These are phyloP conservation scores for Perizoma affinitatum DNA, from an alignment of 2,888 invertebrate species.

Conservation along the genomic window DNA sequence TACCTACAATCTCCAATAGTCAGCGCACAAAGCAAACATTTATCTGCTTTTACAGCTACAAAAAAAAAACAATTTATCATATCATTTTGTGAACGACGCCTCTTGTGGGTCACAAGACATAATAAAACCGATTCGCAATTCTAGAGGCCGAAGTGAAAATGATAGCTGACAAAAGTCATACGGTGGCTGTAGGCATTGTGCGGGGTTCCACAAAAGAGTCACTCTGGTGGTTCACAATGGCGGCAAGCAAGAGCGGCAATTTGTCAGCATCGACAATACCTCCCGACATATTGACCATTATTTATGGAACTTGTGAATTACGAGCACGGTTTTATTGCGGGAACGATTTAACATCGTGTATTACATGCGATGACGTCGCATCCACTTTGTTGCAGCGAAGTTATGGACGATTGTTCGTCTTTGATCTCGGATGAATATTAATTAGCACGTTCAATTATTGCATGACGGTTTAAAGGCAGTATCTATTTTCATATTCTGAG, in stretches of 20 bases:
- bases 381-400: slow-evolving; percentile 66
- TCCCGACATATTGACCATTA: slow-evolving; percentile 82
- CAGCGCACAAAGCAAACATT: slow-evolving; percentile 64
- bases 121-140: slow-evolving; percentile 74
- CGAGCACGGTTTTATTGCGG: slow-evolving; percentile 76
- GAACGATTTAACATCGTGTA: slow-evolving; percentile 77
- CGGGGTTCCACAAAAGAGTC: slow-evolving; percentile 64
- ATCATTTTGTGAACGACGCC: slow-evolving; percentile 59
- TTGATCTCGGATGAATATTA: slow-evolving; percentile 29
- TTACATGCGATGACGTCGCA: slow-evolving; percentile 70
- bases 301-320: slow-evolving; percentile 80
- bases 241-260: slow-evolving; percentile 77
- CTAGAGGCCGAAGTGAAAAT: slow-evolving; percentile 75
- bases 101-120: slow-evolving; percentile 65
- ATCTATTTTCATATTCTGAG: slow-evolving; percentile 6
- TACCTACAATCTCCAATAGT: slow-evolving; percentile 30
- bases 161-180: slow-evolving; percentile 76
- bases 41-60: slow-evolving; percentile 53
- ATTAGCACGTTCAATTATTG: slow-evolving; percentile 31
- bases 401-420: slow-evolving; percentile 38
- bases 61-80: slow-evolving; percentile 74
- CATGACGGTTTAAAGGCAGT: slow-evolving; percentile 36
- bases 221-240: slow-evolving; percentile 74
- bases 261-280: slow-evolving; percentile 82
- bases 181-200: slow-evolving; percentile 65